Evolutionary conservation across 2,113 vertebrate genomes (phyloP).

Genomic region (Odocoileus virginianus): DNA sequence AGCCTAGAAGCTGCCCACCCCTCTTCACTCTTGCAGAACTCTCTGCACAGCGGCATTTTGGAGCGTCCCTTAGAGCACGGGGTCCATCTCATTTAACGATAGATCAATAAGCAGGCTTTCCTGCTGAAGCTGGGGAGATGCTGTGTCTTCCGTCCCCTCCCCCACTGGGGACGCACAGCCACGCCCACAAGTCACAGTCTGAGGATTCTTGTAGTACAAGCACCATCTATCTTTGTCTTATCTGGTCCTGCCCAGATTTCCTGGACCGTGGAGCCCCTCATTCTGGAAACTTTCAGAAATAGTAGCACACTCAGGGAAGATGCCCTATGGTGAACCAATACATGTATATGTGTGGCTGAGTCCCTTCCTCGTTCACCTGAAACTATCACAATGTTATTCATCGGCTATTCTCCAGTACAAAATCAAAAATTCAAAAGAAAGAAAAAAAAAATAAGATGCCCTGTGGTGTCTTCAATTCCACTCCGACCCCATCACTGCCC

Average conservation of each 20-base stretch:
- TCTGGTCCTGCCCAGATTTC: background rate
- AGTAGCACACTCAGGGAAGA: too few species aligned
- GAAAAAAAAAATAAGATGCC: background rate
- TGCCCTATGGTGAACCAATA: background rate
- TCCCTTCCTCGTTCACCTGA: background rate
- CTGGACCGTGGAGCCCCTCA: background rate
- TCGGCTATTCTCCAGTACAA: background rate
- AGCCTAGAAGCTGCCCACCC: background rate
- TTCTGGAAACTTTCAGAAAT: background rate
- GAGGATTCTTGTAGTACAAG: background rate
- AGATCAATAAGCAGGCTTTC: background rate
- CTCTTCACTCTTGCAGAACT: background rate
- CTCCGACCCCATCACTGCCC: rapidly evolving
- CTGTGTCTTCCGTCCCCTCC: background rate
- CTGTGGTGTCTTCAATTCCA: background rate
- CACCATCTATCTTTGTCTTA: background rate
- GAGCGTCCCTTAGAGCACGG: background rate
- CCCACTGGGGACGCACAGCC: rapidly evolving
- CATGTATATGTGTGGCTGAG: background rate
- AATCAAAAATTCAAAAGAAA: background rate
- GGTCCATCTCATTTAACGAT: background rate
- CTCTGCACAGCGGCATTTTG: background rate
- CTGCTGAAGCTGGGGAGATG: background rate
- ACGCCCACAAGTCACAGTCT: rapidly evolving
- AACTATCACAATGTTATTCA: background rate